phyloP scores from a whole-genome alignment of 2,888 invertebrate genomes.

The Chironomus tentans region DNA sequence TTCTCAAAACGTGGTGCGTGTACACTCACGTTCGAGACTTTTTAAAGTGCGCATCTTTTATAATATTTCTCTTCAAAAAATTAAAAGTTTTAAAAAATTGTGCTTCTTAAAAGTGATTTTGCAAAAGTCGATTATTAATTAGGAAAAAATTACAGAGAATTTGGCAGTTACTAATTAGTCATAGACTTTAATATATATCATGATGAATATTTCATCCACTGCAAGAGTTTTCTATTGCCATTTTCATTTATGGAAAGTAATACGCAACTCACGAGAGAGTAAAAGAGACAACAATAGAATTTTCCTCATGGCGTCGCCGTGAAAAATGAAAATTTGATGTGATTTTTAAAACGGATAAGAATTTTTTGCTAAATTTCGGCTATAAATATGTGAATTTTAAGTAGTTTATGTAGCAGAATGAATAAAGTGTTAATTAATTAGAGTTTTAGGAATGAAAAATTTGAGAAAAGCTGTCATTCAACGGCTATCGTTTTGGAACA shows the following conservation, averaged over 20 bases:
- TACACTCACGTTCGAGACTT: constrained; percentile 2
- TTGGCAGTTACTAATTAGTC: no score
- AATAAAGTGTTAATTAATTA: no score
- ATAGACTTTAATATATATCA: not conserved
- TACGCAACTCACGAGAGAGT: not conserved
- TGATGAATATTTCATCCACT: not conserved
- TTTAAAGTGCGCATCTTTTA: constrained; percentile 23
- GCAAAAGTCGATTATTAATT: not conserved
- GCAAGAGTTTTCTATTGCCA: not conserved
- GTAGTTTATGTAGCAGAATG: no score
- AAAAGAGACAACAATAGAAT: constrained; percentile 9
- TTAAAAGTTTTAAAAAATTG: not conserved
- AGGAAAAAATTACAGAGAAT: not conserved
- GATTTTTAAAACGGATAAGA: not conserved
- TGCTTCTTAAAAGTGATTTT: not conserved
- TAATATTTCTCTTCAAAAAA: not conserved
- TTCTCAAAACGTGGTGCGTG: constrained; percentile 13
- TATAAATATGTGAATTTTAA: no score
- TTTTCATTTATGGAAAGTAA: not conserved
- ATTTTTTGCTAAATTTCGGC: not conserved
- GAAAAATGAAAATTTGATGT: constrained; percentile 5
- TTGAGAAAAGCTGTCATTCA: no score
- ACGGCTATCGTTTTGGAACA: no score
- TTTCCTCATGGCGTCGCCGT: constrained; percentile 22
- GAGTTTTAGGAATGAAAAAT: no score